These are phyloP conservation scores for Dipodomys ordii DNA, from an alignment of 2,113 vertebrate species.

Conservation along the genomic window DNA sequence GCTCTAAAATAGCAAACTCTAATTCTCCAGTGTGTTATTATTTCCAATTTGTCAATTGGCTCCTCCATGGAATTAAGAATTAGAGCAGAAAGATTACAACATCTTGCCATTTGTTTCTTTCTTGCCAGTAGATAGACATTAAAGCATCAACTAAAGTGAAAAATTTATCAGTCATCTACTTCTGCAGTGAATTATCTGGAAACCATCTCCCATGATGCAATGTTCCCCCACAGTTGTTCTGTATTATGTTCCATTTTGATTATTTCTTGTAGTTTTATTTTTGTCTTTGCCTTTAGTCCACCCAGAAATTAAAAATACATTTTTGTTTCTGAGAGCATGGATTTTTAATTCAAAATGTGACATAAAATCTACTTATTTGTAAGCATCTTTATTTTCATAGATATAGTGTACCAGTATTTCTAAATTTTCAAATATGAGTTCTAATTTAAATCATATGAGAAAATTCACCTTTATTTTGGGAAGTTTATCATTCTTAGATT, in stretches of 20 bases:
- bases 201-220: not conserved
- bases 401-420: not conserved
- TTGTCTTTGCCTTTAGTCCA: not conserved
- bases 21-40: constrained; percentile 41
- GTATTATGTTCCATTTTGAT: not conserved
- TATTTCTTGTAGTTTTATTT: not conserved
- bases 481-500: not conserved
- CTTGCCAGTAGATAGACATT: constrained; percentile 30
- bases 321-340: not conserved
- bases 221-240: not conserved
- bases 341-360: not conserved
- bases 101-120: constrained; percentile 53
- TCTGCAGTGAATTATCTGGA: constrained; percentile 37
- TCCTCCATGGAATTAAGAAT: constrained; percentile 2
- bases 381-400: constrained; percentile 1
- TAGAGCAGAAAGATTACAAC: not conserved
- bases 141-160: constrained; percentile 49
- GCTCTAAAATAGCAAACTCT: not conserved
- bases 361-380: not conserved
- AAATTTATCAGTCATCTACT: constrained; percentile 21
- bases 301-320: not conserved
- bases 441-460: not conserved
- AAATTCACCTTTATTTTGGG: not conserved
- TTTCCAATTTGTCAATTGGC: constrained; percentile 32
- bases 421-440: constrained; percentile 29